Evolutionary conservation across 2,888 invertebrate species (phyloP).

Genomic region (Malacosoma neustria): DNA sequence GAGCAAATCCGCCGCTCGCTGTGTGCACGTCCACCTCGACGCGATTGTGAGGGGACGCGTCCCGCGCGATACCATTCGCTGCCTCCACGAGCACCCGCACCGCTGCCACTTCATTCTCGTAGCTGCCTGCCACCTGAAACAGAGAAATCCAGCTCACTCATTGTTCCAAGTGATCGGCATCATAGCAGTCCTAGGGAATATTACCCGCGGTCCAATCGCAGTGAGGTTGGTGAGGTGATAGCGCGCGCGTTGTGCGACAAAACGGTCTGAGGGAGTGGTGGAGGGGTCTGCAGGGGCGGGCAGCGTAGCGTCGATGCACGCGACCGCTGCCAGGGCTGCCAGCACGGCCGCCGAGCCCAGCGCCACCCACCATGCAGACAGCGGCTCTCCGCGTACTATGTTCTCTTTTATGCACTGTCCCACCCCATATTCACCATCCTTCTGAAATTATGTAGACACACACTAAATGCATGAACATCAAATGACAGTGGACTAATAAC

Average conservation of each 20-base stretch:
- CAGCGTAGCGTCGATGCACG: slow-evolving; percentile 71
- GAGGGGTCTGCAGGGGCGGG: slow-evolving; percentile 60
- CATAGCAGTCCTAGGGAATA: neutral
- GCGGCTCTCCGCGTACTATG: slow-evolving; percentile 17
- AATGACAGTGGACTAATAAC: no score
- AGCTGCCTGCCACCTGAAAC: slow-evolving; percentile 77
- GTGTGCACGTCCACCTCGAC: slow-evolving; percentile 80
- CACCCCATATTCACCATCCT: slow-evolving; percentile 4
- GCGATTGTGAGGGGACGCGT: slow-evolving; percentile 67
- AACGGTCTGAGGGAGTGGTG: slow-evolving; percentile 22
- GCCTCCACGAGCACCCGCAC: slow-evolving; percentile 76
- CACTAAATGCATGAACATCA: no score
- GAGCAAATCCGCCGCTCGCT: slow-evolving; percentile 83
- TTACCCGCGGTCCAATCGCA: slow-evolving; percentile 73
- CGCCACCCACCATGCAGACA: slow-evolving; percentile 47
- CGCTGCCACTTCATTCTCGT: slow-evolving; percentile 85
- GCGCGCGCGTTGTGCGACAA: slow-evolving; percentile 77
- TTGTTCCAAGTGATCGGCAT: neutral
- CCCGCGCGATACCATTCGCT: slow-evolving; percentile 62
- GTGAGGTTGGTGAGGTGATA: slow-evolving; percentile 78
- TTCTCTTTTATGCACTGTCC: slow-evolving; percentile 37
- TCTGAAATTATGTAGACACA: no score
- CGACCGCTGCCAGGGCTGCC: slow-evolving; percentile 63
- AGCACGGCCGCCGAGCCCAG: slow-evolving; percentile 68
- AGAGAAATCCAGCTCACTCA: neutral